A percentile compares a stretch with the other conserved stretches of the same genome.
These are phyloP conservation scores for Taenaris catops DNA, from an alignment of 2,888 invertebrate species.

Conservation along the genomic window DNA sequence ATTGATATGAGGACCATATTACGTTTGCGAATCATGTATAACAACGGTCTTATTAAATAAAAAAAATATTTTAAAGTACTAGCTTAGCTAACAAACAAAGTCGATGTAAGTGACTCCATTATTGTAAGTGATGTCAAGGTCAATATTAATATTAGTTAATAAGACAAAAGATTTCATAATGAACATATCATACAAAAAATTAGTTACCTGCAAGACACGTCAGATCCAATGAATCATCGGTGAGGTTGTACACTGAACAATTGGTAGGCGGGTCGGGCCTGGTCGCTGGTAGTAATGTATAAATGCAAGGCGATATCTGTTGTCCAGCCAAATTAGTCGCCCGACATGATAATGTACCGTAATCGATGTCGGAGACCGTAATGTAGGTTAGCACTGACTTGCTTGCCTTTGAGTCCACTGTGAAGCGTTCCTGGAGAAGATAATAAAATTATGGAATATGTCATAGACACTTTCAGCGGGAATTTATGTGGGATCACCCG, in stretches of 20 bases:
- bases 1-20: too few species aligned
- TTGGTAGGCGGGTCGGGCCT: conserved; percentile 89
- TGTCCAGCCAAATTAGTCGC: conserved; percentile 86
- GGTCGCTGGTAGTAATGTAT: conserved; percentile 87
- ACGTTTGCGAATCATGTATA: too few species aligned
- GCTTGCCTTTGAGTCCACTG: conserved; percentile 67
- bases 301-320: conserved; percentile 86
- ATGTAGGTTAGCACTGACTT: conserved; percentile 87
- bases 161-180: too few species aligned
- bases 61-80: background rate
- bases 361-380: conserved; percentile 88
- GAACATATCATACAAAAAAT: background rate
- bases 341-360: conserved; percentile 88
- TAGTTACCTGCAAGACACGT: conserved; percentile 81
- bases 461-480: too few species aligned
- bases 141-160: too few species aligned
- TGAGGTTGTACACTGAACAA: conserved; percentile 88
- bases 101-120: too few species aligned
- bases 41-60: too few species aligned
- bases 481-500: too few species aligned
- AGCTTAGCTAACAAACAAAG: too few species aligned
- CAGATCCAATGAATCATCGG: conserved; percentile 87
- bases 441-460: background rate
- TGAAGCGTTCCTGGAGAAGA: conserved; percentile 73
- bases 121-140: too few species aligned